Evolutionary conservation across 2,113 vertebrate genomes (phyloP).

Genomic region (Ceyx margarethae): DNA sequence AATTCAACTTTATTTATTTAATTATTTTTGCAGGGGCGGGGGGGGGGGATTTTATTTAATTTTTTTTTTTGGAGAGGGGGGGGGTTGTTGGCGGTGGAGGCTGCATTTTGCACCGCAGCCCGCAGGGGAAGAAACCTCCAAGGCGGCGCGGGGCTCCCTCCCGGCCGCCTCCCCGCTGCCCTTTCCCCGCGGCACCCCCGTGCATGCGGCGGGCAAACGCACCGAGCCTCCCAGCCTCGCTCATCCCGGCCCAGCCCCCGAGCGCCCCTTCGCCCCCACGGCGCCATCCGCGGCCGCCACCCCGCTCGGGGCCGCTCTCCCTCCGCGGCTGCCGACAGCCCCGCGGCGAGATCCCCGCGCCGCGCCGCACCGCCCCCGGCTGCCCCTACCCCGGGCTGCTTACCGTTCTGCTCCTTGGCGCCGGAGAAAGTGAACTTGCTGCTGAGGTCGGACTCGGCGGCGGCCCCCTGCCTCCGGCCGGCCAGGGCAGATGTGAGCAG

Average conservation of each 20-base stretch:
- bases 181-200: background rate
- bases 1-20: too few relatives aligned
- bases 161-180: background rate
- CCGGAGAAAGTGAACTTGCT: conserved; percentile 85
- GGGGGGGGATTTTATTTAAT: too few relatives aligned
- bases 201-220: background rate
- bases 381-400: background rate
- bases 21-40: too few relatives aligned
- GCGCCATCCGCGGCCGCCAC: background rate
- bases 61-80: too few relatives aligned
- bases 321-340: background rate
- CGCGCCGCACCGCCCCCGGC: background rate
- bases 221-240: conserved; percentile 31
- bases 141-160: background rate
- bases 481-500: conserved; percentile 88
- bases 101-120: background rate
- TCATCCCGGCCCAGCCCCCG: background rate
- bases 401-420: conserved; percentile 94
- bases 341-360: background rate
- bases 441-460: conserved; percentile 87
- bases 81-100: too few relatives aligned
- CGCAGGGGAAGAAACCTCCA: background rate
- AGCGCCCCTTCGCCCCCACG: background rate
- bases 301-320: background rate
- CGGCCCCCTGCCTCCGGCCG: conserved; percentile 82